Conservation (phyloP, 2,113 vertebrate genomes). For the Numenius arquata region DNA sequence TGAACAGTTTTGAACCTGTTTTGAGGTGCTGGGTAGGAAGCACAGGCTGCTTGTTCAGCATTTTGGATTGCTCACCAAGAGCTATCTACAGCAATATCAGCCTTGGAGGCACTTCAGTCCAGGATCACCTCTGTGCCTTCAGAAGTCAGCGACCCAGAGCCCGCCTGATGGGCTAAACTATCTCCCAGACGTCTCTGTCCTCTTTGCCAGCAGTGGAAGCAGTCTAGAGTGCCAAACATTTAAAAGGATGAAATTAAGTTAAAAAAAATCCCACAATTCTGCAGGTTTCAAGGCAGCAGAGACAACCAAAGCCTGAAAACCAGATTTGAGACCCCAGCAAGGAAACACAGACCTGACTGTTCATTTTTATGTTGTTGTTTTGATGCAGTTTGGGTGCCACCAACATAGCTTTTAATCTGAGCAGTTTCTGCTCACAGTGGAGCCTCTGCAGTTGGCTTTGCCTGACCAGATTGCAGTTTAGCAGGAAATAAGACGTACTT, state of each 20-base stretch:
- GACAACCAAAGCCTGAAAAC: not conserved
- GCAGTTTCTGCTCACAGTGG: not conserved
- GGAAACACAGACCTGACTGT: not conserved
- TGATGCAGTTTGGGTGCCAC: not conserved
- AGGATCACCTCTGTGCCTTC: not conserved
- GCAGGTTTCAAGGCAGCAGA: not conserved
- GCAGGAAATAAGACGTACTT: not conserved
- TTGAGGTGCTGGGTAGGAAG: not conserved
- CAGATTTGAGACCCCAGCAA: not conserved
- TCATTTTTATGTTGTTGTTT: not conserved
- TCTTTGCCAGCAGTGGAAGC: not conserved
- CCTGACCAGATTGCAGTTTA: not conserved
- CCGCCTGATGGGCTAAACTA: not conserved
- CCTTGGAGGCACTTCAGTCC: not conserved
- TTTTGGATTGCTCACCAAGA: not conserved
- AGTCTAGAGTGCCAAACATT: not conserved
- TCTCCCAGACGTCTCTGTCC: not conserved
- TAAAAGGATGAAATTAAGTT: not conserved
- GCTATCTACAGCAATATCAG: not conserved
- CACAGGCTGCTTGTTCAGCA: not conserved
- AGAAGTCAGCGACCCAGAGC: not conserved
- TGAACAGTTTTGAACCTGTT: not conserved
- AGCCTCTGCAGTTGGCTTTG: not conserved
- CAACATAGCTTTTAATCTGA: not conserved
- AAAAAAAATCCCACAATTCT: not conserved